A percentile compares a stretch with the other conserved stretches of the same genome.
These are phyloP conservation scores for Hypselothyrea guttata DNA, from an alignment of 2,888 invertebrate genomes.

Conservation along the genomic window DNA sequence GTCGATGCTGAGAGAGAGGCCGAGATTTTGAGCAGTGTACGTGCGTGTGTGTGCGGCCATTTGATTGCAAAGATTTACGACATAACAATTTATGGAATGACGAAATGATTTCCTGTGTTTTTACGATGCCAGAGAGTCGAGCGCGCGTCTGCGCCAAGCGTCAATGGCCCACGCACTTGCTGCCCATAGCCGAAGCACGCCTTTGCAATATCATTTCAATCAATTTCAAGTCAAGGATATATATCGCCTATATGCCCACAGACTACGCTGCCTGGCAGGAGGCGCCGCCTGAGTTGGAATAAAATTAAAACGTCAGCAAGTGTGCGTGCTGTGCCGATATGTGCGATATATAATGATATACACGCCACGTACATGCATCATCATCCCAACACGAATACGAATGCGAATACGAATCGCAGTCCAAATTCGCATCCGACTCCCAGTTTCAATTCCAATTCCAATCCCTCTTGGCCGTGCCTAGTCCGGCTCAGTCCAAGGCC, in stretches of 20 bases:
- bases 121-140: slow-evolving; percentile 56
- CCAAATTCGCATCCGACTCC: no score
- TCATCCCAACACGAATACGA: background rate
- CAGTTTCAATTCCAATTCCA: no score
- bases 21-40: background rate
- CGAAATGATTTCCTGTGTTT: slow-evolving; percentile 78
- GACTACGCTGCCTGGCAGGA: no score
- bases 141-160: background rate
- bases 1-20: no score
- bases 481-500: slow-evolving; percentile 39
- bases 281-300: slow-evolving; percentile 49
- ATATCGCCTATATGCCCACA: no score
- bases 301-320: slow-evolving; percentile 76
- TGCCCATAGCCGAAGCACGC: slow-evolving; percentile 67
- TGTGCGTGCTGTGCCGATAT: slow-evolving; percentile 24
- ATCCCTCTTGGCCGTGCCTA: slow-evolving; percentile 71
- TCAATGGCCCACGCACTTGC: slow-evolving; percentile 49
- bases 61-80: slow-evolving; percentile 77
- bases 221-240: slow-evolving; percentile 72
- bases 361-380: slow-evolving; percentile 76
- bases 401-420: slow-evolving; percentile 4
- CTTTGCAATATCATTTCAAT: slow-evolving; percentile 76
- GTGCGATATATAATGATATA: slow-evolving; percentile 63
- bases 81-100: slow-evolving; percentile 79
- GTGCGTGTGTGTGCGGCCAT: slow-evolving; percentile 35